A percentile compares a stretch with the other conserved stretches of the same genome.
These are phyloP conservation scores for Podarcis siculus DNA, from an alignment of 2,797 vertebrate genomes.

Conservation along the genomic window DNA sequence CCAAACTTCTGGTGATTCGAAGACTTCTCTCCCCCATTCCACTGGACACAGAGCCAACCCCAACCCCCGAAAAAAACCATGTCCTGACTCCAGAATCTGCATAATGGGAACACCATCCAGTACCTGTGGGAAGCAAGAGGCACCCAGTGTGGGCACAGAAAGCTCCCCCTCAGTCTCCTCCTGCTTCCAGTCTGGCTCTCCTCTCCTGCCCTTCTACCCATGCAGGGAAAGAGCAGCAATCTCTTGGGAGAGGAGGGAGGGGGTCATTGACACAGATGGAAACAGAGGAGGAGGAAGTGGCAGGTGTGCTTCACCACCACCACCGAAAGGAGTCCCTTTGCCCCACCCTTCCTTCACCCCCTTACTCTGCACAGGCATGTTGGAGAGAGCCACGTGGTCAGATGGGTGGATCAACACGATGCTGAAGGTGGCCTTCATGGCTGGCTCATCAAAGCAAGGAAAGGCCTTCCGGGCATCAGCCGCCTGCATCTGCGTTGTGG, in stretches of 20 bases:
- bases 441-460: constrained; percentile 95
- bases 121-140: background rate
- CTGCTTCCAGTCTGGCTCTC: background rate
- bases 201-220: background rate
- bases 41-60: background rate
- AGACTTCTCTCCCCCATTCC: background rate
- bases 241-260: background rate
- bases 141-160: background rate
- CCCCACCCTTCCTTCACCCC: fast-evolving
- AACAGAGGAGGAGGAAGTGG: background rate
- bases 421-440: constrained; percentile 90
- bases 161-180: background rate
- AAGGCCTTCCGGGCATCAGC: constrained; percentile 90
- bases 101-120: background rate
- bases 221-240: background rate
- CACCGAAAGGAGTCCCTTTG: background rate
- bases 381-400: constrained; percentile 82
- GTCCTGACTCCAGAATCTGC: too few relatives aligned
- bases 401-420: constrained; percentile 82
- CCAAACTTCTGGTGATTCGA: too few relatives aligned
- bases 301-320: background rate
- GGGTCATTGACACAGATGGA: background rate
- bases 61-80: background rate
- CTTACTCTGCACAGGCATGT: constrained; percentile 83
- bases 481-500: constrained; percentile 94